A percentile compares a stretch with the other conserved stretches of the same genome.
Conservation (phyloP, 2,113 vertebrate genomes). For the Microcebus lehilahytsara region DNA sequence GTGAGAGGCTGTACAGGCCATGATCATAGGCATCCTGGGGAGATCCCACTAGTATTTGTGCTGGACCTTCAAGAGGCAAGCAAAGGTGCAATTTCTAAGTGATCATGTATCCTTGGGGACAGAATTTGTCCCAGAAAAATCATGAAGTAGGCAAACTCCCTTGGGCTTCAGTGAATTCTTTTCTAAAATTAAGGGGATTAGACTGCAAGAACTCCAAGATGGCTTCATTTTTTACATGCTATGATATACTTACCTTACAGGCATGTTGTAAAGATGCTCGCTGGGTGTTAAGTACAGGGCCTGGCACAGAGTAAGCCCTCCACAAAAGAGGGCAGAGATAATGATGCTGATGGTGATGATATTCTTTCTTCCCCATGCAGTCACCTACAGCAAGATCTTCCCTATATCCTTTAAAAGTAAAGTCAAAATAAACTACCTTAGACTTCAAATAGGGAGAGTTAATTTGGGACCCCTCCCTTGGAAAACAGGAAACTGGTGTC, state of each 20-base stretch:
- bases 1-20: background rate
- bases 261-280: background rate
- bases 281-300: background rate
- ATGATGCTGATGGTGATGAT: background rate
- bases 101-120: background rate
- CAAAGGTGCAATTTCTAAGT: background rate
- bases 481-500: background rate
- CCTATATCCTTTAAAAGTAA: background rate
- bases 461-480: background rate
- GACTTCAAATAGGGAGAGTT: background rate
- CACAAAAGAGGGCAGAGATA: background rate
- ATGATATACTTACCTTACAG: background rate
- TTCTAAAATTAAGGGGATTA: slow-evolving; percentile 48
- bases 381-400: background rate
- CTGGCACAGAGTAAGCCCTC: background rate
- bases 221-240: background rate
- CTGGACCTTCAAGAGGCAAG: background rate
- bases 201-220: slow-evolving; percentile 33
- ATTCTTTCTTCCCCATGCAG: background rate
- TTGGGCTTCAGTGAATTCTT: slow-evolving; percentile 34
- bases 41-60: background rate
- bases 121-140: slow-evolving; percentile 50
- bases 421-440: background rate
- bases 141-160: slow-evolving; percentile 51
- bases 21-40: background rate